Evolutionary conservation across 2,888 invertebrate genomes (phyloP), one percentile per base, ranked within the genome.

Genomic region (Brachynemurus nebulosus): DNA sequence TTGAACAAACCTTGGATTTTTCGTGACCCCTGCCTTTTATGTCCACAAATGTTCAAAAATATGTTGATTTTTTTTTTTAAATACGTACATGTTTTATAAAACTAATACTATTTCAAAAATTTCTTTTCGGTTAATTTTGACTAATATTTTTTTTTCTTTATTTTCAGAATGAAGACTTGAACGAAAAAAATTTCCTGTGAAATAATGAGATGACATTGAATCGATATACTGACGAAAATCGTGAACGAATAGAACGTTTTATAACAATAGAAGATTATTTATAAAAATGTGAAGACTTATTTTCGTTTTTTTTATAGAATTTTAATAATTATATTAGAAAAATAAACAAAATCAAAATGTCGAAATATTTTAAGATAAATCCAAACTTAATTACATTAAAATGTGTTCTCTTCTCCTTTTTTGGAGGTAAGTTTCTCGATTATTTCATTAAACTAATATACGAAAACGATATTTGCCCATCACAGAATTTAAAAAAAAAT

Each of bases 351-450:
- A 38, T 37, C 44, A 43, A 42, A 45, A 46, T 47, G n/a, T n/a
- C n/a, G 50, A 52, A 46, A 47, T 67, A 63, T 55, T 67, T 68
- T 53, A 59, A 66, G 47, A 64, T 80, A 56, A 83, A 84, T 62
- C 69, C 70, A 55, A 84, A 80, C 63, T 70, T 88, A 52, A 72
- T 85, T 51, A 76, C 85, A 48, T 70, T 86, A 48, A 86, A 86
- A 72, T 76, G 81, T 61, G 79, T 86, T 38, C 72, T 86, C 42
- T 86, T 86, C 66, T 72, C 83, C 56, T 83, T 86, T 59, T 82
- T 86, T 52, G 81, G 82, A 58, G 86, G 85, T 83, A 66, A 71
- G 66, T 55, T 40, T 19, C 17, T 20, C 12, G 2, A n/a, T n/a
- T n/a, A n/a, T n/a, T n/a, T n/a, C n/a, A n/a, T n/a, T 33, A 18